These are phyloP conservation scores for Pocillopora verrucosa DNA, from an alignment of 64 coral and sea anemone species.

Conservation along the genomic window DNA sequence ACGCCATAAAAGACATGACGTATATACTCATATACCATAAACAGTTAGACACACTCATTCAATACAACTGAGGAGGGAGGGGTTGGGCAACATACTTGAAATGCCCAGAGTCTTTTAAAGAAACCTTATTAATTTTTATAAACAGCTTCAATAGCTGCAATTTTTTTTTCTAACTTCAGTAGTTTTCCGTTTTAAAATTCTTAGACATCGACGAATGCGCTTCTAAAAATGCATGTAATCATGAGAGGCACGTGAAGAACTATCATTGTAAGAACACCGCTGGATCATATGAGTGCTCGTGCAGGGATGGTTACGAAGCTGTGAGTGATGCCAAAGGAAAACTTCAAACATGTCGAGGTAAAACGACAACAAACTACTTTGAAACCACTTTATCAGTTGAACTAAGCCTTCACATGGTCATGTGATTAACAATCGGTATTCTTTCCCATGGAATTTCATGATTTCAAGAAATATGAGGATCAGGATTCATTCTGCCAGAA, in stretches of 20 bases:
- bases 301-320: not conserved
- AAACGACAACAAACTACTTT: not conserved
- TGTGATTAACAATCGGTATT: no score
- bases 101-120: no score
- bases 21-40: no score
- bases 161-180: not conserved
- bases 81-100: no score
- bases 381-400: no score
- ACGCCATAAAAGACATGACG: no score
- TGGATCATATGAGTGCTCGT: not conserved
- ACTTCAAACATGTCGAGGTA: not conserved
- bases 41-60: no score
- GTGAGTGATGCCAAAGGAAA: not conserved
- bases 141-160: not conserved
- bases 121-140: not conserved
- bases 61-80: no score
- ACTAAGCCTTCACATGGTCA: no score
- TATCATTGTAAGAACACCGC: not conserved
- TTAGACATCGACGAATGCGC: conserved; percentile 11
- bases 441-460: no score
- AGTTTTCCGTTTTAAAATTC: not conserved
- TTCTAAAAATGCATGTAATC: not conserved
- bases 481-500: no score
- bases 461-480: no score
- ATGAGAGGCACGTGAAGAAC: not conserved